phyloP scores from a whole-genome alignment of 2,888 invertebrate species.

The Acanthoscelides obtectus region DNA sequence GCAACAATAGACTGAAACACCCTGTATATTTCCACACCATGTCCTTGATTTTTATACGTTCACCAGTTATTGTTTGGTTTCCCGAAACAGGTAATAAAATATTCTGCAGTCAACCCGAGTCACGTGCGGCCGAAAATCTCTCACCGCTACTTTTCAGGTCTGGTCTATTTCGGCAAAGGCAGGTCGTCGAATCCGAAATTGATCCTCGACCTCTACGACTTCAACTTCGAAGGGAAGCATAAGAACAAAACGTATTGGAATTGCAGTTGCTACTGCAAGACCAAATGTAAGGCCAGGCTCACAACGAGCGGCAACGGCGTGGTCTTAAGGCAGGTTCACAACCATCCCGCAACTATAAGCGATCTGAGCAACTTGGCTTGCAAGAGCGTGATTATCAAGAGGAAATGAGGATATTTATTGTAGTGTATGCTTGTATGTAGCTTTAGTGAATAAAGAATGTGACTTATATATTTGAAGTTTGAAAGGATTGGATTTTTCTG shows the following conservation, averaged over 20 bases:
- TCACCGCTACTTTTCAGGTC: not conserved
- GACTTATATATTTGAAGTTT: too few species aligned
- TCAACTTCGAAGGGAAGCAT: slow-evolving; percentile 26
- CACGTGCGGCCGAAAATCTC: not conserved
- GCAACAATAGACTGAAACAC: too few species aligned
- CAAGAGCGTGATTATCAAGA: slow-evolving; percentile 18
- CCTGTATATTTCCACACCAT: too few species aligned
- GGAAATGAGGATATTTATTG: slow-evolving; percentile 8
- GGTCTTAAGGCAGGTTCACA: slow-evolving; percentile 26
- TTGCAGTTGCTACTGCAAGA: slow-evolving; percentile 27
- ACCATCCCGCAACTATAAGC: slow-evolving; percentile 22
- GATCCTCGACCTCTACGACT: slow-evolving; percentile 31
- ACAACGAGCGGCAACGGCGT: slow-evolving; percentile 16
- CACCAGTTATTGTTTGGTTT: too few species aligned
- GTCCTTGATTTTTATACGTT: too few species aligned
- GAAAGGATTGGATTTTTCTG: too few species aligned
- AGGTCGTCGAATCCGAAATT: slow-evolving; percentile 12
- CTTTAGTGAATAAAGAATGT: not conserved
- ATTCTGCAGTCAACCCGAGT: too few species aligned
- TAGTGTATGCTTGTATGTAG: not conserved
- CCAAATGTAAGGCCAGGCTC: slow-evolving; percentile 27
- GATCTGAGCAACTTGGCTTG: slow-evolving; percentile 19
- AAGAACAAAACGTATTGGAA: slow-evolving; percentile 28
- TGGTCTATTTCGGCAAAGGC: slow-evolving; percentile 10
- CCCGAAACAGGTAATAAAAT: too few species aligned